Evolutionary conservation across 2,888 invertebrate species (phyloP), one percentile per base, ranked within the genome.

Genomic region (Troides aeacus): DNA sequence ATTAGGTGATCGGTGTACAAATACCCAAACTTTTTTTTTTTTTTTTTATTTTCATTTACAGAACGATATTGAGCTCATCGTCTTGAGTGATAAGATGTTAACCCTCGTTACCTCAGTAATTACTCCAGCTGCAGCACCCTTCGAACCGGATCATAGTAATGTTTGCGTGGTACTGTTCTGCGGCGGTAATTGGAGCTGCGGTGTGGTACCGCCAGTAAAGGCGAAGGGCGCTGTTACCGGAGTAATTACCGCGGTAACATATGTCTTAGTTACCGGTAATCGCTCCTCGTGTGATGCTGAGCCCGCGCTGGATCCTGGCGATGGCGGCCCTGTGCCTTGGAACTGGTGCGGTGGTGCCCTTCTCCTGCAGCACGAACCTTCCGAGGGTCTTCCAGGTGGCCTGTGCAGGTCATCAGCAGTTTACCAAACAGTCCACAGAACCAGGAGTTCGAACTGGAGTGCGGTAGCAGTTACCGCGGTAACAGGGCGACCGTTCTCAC

Each of bases 361-460:
- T 93, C 77, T 96, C 96, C 75, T 95, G 95, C 62, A 96, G 86
- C 0, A 96, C 95, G 78, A 97, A 96, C 56, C 97, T 93, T 0
- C 98, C 98, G 0, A 97, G 94, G 0, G 97, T 97, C 82, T 97
- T 97, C 98, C 98, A 98, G 73, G 96, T 95, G 0, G 96, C 96
- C 91, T 93, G 50, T 8, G 50, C 50, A 12, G 7, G 2, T 17
- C 50, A 12, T 0, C 15, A 7, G 50, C 2, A 50, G 7, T 50
- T 18, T 7, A 50, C 30, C 21, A 21, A 21, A 21, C 21, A 21
- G 30, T 30, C 30, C 30, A 30, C 3, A 30, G 3, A 30, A 3
- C 50, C 50, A 50, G 12, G 50, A 50, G 50, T 12, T 18, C 1
- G 7, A 50, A 50, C 18, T 18, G 50, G 50, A 0, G 2, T 50